phyloP scores from a whole-genome alignment of 2,113 vertebrate species.

The Solea senegalensis region DNA sequence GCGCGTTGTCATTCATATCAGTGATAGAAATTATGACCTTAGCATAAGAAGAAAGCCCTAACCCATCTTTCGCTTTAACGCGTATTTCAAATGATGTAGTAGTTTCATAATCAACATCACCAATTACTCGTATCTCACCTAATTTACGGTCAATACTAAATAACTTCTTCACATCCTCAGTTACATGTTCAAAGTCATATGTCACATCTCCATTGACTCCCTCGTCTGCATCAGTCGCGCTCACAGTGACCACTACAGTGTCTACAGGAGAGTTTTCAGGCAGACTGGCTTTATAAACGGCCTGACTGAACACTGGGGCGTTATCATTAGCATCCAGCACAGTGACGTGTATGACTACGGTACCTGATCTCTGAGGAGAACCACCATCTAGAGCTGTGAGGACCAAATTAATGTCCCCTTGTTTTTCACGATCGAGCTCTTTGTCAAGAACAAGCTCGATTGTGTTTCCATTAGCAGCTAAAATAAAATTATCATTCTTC shows the following conservation, averaged over 20 bases:
- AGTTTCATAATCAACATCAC: constrained; percentile 77
- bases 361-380: constrained; percentile 65
- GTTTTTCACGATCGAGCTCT: constrained; percentile 69
- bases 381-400: constrained; percentile 70
- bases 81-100: constrained; percentile 77
- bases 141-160: constrained; percentile 72
- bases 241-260: constrained; percentile 66
- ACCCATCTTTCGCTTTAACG: constrained; percentile 80
- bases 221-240: constrained; percentile 81
- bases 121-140: constrained; percentile 74
- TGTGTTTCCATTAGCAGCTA: constrained; percentile 56
- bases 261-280: constrained; percentile 49
- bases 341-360: constrained; percentile 57
- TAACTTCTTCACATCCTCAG: constrained; percentile 64
- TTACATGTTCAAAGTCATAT: constrained; percentile 78
- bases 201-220: constrained; percentile 77
- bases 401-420: constrained; percentile 46
- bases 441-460: constrained; percentile 74
- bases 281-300: constrained; percentile 55
- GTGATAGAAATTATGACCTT: constrained; percentile 74
- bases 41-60: constrained; percentile 72
- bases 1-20: constrained; percentile 85
- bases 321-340: constrained; percentile 75
- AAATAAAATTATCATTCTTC: constrained; percentile 71
- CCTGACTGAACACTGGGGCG: constrained; percentile 49